Evolutionary conservation across 2,888 invertebrate genomes (phyloP).

Genomic region (Phania funesta): DNA sequence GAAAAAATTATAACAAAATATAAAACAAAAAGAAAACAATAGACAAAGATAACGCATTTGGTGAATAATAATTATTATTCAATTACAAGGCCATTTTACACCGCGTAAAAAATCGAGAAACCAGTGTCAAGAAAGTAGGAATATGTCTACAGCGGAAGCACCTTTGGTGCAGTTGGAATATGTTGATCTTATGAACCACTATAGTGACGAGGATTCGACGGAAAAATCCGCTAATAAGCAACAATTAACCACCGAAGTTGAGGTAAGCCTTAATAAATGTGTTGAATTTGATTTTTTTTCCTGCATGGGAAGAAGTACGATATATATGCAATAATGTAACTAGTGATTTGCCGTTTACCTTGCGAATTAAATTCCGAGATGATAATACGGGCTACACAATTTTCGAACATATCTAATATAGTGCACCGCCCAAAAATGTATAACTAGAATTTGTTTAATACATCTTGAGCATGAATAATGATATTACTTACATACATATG

Average conservation of each 20-base stretch:
- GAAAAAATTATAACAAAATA: constrained; percentile 6
- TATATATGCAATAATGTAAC: too few species aligned
- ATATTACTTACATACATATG: too few species aligned
- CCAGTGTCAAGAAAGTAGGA: constrained; percentile 10
- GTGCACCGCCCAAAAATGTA: too few species aligned
- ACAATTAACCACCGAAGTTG: constrained; percentile 67
- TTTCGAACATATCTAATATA: too few species aligned
- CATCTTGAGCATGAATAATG: too few species aligned
- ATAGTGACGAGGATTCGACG: constrained; percentile 72
- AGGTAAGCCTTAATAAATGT: constrained; percentile 28
- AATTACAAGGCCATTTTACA: constrained; percentile 41
- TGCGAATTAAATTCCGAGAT: too few species aligned
- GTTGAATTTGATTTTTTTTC: neutral
- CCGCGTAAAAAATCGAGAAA: neutral
- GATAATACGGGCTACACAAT: too few species aligned
- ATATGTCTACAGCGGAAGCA: constrained; percentile 84
- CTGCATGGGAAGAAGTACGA: neutral
- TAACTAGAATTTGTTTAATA: too few species aligned
- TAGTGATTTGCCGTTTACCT: too few species aligned
- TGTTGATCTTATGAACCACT: constrained; percentile 77
- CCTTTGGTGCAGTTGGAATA: constrained; percentile 85
- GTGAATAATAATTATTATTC: constrained; percentile 40
- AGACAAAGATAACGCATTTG: constrained; percentile 30
- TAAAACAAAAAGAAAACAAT: constrained; percentile 13
- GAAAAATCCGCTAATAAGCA: constrained; percentile 71